phyloP scores from a whole-genome alignment of 1,140 invertebrate species.

The Araneus ventricosus region DNA sequence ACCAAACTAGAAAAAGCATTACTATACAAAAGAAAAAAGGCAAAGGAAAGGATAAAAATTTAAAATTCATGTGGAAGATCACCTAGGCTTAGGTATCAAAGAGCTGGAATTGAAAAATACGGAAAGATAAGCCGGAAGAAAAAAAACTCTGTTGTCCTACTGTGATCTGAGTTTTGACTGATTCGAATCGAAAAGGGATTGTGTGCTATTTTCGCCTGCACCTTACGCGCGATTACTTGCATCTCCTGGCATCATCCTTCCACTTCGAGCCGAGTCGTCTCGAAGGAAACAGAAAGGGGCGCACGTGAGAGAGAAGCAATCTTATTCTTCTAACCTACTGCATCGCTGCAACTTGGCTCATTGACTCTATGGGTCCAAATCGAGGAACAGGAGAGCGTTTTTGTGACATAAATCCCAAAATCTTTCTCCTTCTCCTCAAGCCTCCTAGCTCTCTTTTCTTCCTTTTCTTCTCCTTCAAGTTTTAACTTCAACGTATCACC shows the following conservation, averaged over 20 bases:
- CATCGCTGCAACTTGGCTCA: background rate
- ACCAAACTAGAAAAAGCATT: too few relatives aligned
- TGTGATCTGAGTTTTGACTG: background rate
- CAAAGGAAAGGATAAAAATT: too few relatives aligned
- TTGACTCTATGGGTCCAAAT: background rate
- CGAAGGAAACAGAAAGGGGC: background rate
- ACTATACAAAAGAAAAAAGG: too few relatives aligned
- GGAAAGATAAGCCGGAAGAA: too few relatives aligned
- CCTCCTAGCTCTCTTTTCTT: background rate
- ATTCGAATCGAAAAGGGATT: background rate
- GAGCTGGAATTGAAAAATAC: too few relatives aligned
- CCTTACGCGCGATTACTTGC: slow-evolving; percentile 28
- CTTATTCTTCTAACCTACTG: slow-evolving; percentile 11
- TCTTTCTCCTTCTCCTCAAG: background rate
- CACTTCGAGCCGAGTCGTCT: background rate
- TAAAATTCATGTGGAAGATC: too few relatives aligned
- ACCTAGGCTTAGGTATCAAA: too few relatives aligned
- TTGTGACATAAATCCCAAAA: slow-evolving; percentile 23
- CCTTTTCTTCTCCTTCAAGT: background rate
- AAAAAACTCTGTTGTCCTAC: background rate
- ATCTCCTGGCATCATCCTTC: background rate
- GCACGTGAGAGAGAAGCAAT: slow-evolving; percentile 16
- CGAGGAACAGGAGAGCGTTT: background rate
- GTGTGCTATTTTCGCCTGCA: background rate
- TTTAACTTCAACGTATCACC: slow-evolving; percentile 57